Conservation (phyloP, 2,113 vertebrate species). For the Prionailurus viverrinus region DNA sequence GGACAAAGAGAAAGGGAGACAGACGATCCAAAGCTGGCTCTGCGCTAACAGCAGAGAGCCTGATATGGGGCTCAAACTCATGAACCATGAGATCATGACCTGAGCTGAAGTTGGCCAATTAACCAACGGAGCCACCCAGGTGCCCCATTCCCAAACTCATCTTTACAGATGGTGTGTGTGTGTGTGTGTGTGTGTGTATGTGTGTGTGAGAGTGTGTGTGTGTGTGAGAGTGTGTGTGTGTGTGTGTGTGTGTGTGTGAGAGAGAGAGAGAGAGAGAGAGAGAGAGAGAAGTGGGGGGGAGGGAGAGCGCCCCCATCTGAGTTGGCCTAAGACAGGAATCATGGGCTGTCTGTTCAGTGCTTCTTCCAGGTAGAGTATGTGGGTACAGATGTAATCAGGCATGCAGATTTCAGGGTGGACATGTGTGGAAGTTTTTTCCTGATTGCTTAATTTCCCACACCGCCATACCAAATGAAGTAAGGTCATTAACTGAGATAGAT, state of each 20-base stretch:
- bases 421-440: neutral
- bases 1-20: too few relatives aligned
- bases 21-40: too few relatives aligned
- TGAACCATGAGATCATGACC: too few relatives aligned
- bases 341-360: neutral
- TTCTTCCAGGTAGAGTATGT: neutral
- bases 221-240: too few relatives aligned
- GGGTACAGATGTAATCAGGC: neutral
- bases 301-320: neutral
- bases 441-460: neutral
- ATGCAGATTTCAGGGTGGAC: neutral
- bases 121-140: too few relatives aligned
- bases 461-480: neutral
- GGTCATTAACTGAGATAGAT: neutral
- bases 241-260: too few relatives aligned
- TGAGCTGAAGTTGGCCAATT: too few relatives aligned
- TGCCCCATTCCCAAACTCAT: neutral
- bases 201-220: too few relatives aligned
- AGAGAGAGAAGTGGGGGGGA: too few relatives aligned
- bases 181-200: neutral
- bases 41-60: too few relatives aligned
- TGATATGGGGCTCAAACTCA: too few relatives aligned
- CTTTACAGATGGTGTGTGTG: neutral
- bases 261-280: too few relatives aligned
- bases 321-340: neutral